Evolutionary conservation across 2,113 vertebrate species (phyloP).

Genomic region (Anhinga anhinga): DNA sequence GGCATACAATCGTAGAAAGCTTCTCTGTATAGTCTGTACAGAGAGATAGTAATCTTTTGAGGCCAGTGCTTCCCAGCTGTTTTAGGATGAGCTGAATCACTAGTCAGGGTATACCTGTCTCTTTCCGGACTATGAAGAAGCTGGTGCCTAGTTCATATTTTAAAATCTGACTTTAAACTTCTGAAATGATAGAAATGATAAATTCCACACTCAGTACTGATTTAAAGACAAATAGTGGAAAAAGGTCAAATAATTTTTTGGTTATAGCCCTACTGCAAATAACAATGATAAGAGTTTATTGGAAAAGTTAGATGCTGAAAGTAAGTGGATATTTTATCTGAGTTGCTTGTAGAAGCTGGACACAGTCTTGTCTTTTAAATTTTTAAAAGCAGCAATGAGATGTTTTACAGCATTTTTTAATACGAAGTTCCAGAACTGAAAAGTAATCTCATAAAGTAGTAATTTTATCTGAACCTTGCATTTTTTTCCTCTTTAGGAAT

Average conservation of each 20-base stretch:
- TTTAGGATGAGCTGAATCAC: neutral
- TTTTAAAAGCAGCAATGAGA: neutral
- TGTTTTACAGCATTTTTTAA: neutral
- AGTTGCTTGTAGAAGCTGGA: neutral
- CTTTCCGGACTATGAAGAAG: neutral
- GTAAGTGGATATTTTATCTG: neutral
- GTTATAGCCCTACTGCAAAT: neutral
- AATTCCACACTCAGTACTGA: neutral
- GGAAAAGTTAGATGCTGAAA: neutral
- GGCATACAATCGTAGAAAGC: neutral
- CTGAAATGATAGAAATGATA: neutral
- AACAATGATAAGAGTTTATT: neutral
- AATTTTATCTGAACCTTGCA: neutral
- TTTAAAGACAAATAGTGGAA: neutral
- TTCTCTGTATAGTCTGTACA: neutral
- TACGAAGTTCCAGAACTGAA: neutral
- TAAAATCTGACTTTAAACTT: neutral
- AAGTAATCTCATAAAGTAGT: neutral
- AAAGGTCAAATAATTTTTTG: neutral
- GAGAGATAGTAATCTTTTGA: neutral
- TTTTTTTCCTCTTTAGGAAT: slow-evolving; percentile 67
- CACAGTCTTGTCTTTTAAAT: neutral
- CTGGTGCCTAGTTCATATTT: neutral
- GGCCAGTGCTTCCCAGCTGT: neutral
- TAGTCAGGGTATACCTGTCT: neutral